Conservation (phyloP, 1,140 invertebrate genomes). For the Camponotus vicinus region DNA sequence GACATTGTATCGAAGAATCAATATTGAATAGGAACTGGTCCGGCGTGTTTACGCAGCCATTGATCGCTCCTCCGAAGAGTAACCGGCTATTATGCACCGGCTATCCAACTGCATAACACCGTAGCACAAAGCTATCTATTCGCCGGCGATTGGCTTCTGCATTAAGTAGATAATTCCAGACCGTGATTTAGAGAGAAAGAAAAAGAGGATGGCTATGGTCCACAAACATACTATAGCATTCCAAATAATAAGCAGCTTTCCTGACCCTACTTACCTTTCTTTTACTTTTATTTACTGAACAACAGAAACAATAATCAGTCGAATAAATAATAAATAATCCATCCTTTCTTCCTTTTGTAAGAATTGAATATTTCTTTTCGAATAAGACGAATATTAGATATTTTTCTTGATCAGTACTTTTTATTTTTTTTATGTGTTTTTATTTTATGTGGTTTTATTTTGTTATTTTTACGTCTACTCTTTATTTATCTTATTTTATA, state of each 20-base stretch:
- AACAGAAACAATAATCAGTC: no score
- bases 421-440: no score
- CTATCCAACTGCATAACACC: not conserved
- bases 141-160: constrained; percentile 34
- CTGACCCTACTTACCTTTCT: not conserved
- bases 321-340: not conserved
- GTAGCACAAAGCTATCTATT: constrained; percentile 13
- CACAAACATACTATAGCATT: constrained; percentile 26
- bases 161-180: constrained; percentile 9
- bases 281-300: not conserved
- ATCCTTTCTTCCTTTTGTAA: not conserved
- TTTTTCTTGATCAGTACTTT: no score
- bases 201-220: no score
- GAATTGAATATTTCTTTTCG: no score
- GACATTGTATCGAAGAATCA: not conserved
- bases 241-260: constrained; percentile 58
- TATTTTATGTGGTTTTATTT: no score
- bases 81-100: constrained; percentile 18
- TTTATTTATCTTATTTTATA: no score
- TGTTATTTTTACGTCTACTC: no score
- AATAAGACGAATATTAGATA: no score
- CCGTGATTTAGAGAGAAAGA: not conserved
- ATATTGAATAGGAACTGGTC: not conserved
- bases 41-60: constrained; percentile 1
- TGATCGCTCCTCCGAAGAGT: not conserved